A percentile compares a stretch with the other conserved stretches of the same genome.
These are phyloP conservation scores for Gnathonemus longibarbis DNA, from an alignment of 2,113 vertebrate species.

Conservation along the genomic window DNA sequence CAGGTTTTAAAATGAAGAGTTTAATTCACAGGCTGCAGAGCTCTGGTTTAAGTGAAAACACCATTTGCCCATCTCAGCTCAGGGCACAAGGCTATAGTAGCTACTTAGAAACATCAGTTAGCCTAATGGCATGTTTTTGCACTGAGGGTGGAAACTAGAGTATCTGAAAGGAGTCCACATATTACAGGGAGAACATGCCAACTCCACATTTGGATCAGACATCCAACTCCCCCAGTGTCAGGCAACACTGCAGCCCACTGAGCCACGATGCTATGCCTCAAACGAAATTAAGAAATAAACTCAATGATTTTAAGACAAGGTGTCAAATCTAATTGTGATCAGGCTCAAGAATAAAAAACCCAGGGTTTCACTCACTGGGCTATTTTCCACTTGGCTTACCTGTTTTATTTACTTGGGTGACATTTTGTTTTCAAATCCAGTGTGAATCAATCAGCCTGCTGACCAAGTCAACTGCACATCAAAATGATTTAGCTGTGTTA, in stretches of 20 bases:
- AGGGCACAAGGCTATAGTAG: not conserved
- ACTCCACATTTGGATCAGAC: not conserved
- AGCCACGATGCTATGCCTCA: not conserved
- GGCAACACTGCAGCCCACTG: not conserved
- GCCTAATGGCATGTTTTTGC: not conserved
- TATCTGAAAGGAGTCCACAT: not conserved
- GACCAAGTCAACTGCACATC: not conserved
- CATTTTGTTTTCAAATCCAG: not conserved
- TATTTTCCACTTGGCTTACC: not conserved
- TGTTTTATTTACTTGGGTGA: not conserved
- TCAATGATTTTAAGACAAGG: not conserved
- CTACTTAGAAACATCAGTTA: not conserved
- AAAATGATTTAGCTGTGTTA: conserved; percentile 1
- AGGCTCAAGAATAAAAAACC: not conserved
- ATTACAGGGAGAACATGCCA: not conserved
- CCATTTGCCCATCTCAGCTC: not conserved
- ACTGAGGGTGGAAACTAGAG: not conserved
- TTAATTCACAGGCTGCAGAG: not conserved
- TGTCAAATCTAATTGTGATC: not conserved
- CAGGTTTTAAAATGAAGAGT: not conserved
- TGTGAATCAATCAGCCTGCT: not conserved
- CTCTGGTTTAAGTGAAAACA: not conserved
- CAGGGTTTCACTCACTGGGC: not conserved
- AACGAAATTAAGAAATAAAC: not conserved
- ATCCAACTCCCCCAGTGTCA: not conserved